Percentiles rank a stretch among this genome's conserved stretches.
Evolutionary conservation across 2,113 vertebrate species (phyloP).

Genomic region (Aegotheles bennettii): DNA sequence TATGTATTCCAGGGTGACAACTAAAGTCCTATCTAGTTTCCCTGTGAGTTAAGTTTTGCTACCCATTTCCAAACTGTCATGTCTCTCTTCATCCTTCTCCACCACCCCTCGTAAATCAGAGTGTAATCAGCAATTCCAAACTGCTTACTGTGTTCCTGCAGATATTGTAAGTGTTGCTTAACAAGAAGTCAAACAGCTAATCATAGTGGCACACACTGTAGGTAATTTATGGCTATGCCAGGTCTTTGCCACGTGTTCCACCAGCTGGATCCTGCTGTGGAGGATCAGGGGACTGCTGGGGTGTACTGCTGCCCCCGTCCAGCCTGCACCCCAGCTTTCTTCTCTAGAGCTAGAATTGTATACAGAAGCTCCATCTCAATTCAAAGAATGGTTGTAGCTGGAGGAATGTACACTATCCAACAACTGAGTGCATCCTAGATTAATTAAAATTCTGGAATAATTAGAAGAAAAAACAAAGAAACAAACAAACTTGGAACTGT

Average conservation of each 20-base stretch:
- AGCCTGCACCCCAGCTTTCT: background rate
- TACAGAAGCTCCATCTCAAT: background rate
- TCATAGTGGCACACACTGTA: background rate
- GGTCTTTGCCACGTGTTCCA: background rate
- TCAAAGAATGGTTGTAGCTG: background rate
- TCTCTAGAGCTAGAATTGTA: background rate
- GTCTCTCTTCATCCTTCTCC: background rate
- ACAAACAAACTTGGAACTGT: background rate
- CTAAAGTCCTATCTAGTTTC: background rate
- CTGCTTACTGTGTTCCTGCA: background rate
- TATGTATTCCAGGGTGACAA: background rate
- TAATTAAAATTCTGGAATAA: background rate
- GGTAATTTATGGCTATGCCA: constrained; percentile 17
- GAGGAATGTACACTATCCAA: background rate
- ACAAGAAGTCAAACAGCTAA: constrained; percentile 45
- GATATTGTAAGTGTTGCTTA: constrained; percentile 44
- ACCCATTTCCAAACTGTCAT: background rate
- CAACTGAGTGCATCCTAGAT: background rate
- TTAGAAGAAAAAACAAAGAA: background rate
- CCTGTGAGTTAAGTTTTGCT: background rate
- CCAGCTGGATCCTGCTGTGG: background rate
- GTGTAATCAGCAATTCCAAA: background rate
- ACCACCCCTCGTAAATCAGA: background rate
- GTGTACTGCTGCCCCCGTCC: background rate
- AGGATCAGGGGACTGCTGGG: background rate